Evolutionary conservation across 2,797 vertebrate genomes (phyloP), one percentile per base, ranked within the genome.

Genomic region (Podarcis lilfordi): DNA sequence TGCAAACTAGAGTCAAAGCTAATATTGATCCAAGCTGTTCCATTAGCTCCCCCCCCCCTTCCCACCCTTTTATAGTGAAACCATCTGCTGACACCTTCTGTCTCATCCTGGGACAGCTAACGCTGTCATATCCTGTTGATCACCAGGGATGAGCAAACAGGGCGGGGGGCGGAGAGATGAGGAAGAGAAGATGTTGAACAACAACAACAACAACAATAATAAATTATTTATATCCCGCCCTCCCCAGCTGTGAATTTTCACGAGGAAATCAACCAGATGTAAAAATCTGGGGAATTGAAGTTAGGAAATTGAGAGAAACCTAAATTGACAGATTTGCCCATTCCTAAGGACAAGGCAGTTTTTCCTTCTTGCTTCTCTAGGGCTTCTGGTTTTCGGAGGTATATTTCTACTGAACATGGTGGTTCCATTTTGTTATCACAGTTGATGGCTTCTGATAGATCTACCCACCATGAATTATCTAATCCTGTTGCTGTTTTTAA

Each of bases 21-120:
- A 84, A 84, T 86, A 72, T 83, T 90, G 90, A 75, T 84, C 81
- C 29, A 1, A 35, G 77, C 29, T 45, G 68, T 35, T 89, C 77
- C 23, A 64, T 64, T 85, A 80, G 40, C 80, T 6, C 10, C 43
- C 29, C 50, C 3, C 45, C 29, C 64, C 5, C 37, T n/a, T 37
- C 10, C 21, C 74, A 7, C 40, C 37, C 23, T 45, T 66, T 64
- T 6, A 74, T 64, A 85, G 77, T 32, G 55, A 27, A 59, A 21
- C 82, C 87, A 89, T 89, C 87, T 86, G 88, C 64, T n/a, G 40
- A 50, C 11, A 13, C 79, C 84, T 37, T 76, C 83, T 89, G 87
- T 27, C 75, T 85, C 55, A 3, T 74, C 50, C 68, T 11, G 21
- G 87, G 82, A 84, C 29, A 13, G 68, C 82, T 84, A 61, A 61